Conservation (phyloP, 2,797 vertebrate genomes). For the Streptopelia turtur region DNA sequence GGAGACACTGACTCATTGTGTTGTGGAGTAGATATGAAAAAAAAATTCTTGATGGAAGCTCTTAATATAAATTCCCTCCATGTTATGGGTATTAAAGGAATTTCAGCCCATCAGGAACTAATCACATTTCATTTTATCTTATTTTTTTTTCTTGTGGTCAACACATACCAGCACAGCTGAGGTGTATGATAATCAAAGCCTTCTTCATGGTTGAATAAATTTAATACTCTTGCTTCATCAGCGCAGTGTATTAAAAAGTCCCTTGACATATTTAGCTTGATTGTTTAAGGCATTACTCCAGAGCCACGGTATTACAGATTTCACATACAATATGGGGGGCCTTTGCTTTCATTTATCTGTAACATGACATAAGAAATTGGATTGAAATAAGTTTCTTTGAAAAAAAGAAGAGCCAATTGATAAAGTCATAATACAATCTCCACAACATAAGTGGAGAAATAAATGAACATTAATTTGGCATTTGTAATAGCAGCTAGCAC, state of each 20-base stretch:
- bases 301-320: slow-evolving; percentile 61
- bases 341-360: slow-evolving; percentile 57
- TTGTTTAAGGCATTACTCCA: slow-evolving; percentile 73
- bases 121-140: slow-evolving; percentile 79
- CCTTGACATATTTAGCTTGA: slow-evolving; percentile 76
- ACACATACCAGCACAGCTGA: slow-evolving; percentile 65
- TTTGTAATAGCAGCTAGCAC: slow-evolving; percentile 12
- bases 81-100: slow-evolving; percentile 66
- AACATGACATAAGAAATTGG: slow-evolving; percentile 69
- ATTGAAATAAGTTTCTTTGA: slow-evolving; percentile 63
- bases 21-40: slow-evolving; percentile 8
- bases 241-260: slow-evolving; percentile 73
- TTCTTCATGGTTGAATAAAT: slow-evolving; percentile 78
- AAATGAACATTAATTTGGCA: slow-evolving; percentile 66
- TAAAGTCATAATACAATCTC: slow-evolving; percentile 65
- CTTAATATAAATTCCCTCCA: slow-evolving; percentile 64
- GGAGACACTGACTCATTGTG: slow-evolving; percentile 51
- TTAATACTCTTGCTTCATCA: slow-evolving; percentile 78
- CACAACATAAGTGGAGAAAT: slow-evolving; percentile 51
- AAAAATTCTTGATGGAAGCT: slow-evolving; percentile 43
- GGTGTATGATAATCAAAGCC: slow-evolving; percentile 78
- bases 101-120: slow-evolving; percentile 77
- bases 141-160: slow-evolving; percentile 71
- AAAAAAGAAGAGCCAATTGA: slow-evolving; percentile 43
- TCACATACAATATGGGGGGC: slow-evolving; percentile 45